phyloP scores from a whole-genome alignment of 2,888 invertebrate genomes.

The Chrysolina oricalcia region DNA sequence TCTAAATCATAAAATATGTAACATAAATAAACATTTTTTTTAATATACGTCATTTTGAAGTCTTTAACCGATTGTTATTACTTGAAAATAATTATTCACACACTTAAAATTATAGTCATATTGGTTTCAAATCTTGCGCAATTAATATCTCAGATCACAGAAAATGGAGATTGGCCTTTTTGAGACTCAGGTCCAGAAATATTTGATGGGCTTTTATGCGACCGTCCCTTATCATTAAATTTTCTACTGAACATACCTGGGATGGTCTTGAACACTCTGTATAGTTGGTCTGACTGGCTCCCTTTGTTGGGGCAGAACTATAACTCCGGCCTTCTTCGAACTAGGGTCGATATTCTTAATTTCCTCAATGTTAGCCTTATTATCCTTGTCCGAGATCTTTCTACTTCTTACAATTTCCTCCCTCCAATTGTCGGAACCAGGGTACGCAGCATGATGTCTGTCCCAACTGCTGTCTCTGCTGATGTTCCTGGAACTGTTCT shows the following conservation, averaged over 20 bases:
- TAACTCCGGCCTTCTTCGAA: conserved; percentile 66
- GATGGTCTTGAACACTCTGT: conserved; percentile 41
- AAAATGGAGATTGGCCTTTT: no score
- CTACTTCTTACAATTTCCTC: conserved; percentile 67
- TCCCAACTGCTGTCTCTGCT: conserved; percentile 73
- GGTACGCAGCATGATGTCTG: conserved; percentile 62
- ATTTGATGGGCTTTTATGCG: no score
- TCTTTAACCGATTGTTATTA: neutral
- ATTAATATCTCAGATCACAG: no score
- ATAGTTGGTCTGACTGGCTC: conserved; percentile 39
- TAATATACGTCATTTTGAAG: no score
- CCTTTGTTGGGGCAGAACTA: conserved; percentile 65
- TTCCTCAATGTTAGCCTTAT: conserved; percentile 48
- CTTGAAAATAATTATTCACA: no score
- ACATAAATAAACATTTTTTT: no score
- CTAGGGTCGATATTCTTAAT: conserved; percentile 53
- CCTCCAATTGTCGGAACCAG: conserved; percentile 32
- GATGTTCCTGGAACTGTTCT: conserved; percentile 58
- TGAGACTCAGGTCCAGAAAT: no score
- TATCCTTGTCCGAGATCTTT: conserved; percentile 63
- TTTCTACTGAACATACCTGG: conserved; percentile 31
- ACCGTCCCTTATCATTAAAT: no score
- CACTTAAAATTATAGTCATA: no score
- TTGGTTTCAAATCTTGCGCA: no score
- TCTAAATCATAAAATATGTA: no score